A percentile compares a stretch with the other conserved stretches of the same genome.
Evolutionary conservation across 2,113 vertebrate species (phyloP).

Genomic region (Pteruthius melanotis): DNA sequence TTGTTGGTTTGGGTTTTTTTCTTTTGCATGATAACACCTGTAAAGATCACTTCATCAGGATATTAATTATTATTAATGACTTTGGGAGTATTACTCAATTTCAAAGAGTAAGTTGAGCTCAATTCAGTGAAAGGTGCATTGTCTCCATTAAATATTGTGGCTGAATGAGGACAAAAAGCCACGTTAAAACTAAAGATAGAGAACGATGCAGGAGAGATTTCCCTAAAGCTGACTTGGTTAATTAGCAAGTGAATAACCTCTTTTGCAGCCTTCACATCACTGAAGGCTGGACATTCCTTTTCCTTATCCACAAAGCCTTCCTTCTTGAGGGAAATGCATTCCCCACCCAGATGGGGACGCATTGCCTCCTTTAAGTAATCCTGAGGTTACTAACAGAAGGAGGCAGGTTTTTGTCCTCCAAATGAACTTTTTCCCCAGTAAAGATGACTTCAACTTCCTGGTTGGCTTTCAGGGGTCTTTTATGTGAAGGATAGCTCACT

Average conservation of each 20-base stretch:
- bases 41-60: not conserved
- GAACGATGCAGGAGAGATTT: not conserved
- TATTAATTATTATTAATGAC: not conserved
- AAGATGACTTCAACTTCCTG: not conserved
- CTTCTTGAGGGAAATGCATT: not conserved
- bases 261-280: not conserved
- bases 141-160: not conserved
- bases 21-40: not conserved
- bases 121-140: not conserved
- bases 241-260: not conserved
- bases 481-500: not conserved
- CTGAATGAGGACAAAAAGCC: not conserved
- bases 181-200: not conserved
- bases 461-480: not conserved
- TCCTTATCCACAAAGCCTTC: not conserved
- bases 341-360: rapidly evolving
- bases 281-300: not conserved
- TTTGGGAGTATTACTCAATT: not conserved
- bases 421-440: not conserved
- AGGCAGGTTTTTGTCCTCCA: not conserved
- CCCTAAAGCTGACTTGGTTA: not conserved
- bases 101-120: not conserved
- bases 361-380: not conserved
- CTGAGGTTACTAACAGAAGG: not conserved
- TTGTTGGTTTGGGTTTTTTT: not conserved